A percentile compares a stretch with the other conserved stretches of the same genome.
phyloP scores from a whole-genome alignment of 2,888 invertebrate genomes.

The Agrochola litura region DNA sequence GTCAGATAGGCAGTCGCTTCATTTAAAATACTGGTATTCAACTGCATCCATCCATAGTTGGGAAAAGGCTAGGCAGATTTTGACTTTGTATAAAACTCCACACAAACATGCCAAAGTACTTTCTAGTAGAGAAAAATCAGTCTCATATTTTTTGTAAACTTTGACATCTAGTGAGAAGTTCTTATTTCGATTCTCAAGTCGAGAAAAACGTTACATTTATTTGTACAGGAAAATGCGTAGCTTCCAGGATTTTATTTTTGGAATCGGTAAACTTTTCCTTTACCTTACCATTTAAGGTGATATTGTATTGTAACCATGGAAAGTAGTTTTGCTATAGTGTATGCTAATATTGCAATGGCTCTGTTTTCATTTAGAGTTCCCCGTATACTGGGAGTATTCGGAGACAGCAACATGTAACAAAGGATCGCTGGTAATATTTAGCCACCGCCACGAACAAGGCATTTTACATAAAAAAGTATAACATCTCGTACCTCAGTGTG shows the following conservation, averaged over 20 bases:
- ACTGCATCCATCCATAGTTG: too few species aligned
- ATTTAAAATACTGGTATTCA: too few species aligned
- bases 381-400: neutral
- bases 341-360: neutral
- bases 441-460: conserved; percentile 1
- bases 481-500: conserved; percentile 11
- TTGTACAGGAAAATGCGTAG: neutral
- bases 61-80: too few species aligned
- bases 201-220: neutral
- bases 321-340: neutral
- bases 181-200: neutral
- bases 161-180: neutral
- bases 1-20: too few species aligned
- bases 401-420: neutral
- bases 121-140: neutral
- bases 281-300: too few species aligned
- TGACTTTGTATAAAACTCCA: neutral
- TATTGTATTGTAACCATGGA: conserved; percentile 8
- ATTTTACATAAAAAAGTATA: conserved; percentile 21
- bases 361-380: conserved; percentile 4
- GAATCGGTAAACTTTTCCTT: neutral
- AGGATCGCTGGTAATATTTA: neutral
- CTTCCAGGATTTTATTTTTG: neutral
- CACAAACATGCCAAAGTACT: neutral
- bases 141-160: neutral